Conservation (phyloP, 2,113 vertebrate species). For the Thamnophis sirtalis region DNA sequence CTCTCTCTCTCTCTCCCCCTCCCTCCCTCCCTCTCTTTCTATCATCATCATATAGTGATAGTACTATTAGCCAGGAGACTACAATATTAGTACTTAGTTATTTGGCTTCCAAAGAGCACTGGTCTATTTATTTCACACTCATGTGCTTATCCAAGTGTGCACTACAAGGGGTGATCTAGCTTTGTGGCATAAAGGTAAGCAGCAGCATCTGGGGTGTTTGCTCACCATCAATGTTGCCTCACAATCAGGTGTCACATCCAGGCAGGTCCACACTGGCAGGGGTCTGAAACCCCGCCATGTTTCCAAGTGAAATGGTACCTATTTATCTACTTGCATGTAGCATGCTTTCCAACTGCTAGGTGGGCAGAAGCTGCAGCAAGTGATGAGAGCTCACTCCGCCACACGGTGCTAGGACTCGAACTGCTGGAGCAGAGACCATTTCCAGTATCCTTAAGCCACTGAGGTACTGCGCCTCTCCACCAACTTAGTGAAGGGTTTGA, state of each 20-base stretch:
- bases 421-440: not conserved
- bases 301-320: not conserved
- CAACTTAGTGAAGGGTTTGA: not conserved
- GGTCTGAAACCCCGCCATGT: not conserved
- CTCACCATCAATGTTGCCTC: not conserved
- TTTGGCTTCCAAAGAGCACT: not conserved
- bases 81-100: not conserved
- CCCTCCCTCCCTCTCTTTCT: too few species aligned
- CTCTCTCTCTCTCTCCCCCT: too few species aligned
- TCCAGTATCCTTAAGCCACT: not conserved
- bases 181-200: not conserved
- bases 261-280: not conserved
- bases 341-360: not conserved
- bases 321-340: not conserved
- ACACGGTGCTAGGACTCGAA: not conserved
- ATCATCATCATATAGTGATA: not conserved
- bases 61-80: not conserved
- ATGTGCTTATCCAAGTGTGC: not conserved
- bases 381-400: not conserved
- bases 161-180: not conserved
- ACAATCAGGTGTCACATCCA: not conserved
- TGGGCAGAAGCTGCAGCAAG: not conserved
- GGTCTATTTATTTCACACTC: not conserved
- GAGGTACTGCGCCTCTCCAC: not conserved
- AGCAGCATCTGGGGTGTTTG: not conserved